Conservation (phyloP, 2,113 vertebrate species). For the Corythornis madagascariensis region DNA sequence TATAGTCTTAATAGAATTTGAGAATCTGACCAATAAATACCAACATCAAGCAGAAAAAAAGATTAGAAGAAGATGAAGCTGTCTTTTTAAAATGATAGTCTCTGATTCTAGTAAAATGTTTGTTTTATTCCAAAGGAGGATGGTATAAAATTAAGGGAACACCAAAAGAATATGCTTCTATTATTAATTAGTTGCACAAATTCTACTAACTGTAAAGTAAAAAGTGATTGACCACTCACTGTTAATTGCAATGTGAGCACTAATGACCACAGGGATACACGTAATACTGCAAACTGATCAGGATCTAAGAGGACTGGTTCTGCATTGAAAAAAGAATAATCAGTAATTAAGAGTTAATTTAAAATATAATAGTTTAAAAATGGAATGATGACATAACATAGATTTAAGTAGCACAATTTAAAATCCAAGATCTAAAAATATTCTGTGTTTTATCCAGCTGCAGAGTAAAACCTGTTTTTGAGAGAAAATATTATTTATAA, state of each 20-base stretch:
- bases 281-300: not conserved
- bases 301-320: not conserved
- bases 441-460: not conserved
- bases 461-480: not conserved
- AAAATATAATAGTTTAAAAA: not conserved
- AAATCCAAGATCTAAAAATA: not conserved
- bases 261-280: not conserved
- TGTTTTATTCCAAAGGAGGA: not conserved
- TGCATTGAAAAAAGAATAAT: not conserved
- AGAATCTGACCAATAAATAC: not conserved
- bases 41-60: not conserved
- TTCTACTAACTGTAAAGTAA: not conserved
- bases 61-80: not conserved
- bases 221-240: not conserved
- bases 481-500: not conserved
- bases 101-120: not conserved
- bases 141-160: not conserved
- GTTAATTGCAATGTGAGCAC: not conserved
- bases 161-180: not conserved
- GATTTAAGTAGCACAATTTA: not conserved
- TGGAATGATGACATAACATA: not conserved
- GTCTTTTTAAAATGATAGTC: not conserved
- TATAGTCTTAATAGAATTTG: not conserved
- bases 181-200: not conserved
- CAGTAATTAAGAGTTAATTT: not conserved